Conservation (phyloP, 2,888 invertebrate species). For the Ophion obscuratus region DNA sequence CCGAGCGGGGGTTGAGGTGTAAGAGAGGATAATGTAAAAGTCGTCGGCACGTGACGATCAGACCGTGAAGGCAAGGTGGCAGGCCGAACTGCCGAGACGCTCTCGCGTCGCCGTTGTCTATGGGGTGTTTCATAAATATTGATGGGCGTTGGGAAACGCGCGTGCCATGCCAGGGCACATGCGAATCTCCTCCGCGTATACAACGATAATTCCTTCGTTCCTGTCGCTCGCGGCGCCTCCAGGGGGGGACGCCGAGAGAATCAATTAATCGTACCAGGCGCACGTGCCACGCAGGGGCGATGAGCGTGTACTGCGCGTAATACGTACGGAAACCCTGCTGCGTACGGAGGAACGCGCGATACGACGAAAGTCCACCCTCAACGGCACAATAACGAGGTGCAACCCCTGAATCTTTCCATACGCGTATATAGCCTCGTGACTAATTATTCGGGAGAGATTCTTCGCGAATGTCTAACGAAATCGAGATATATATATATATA, state of each 20-base stretch:
- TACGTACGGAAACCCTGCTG: slow-evolving; percentile 27
- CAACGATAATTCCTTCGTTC: slow-evolving; percentile 26
- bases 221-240: slow-evolving; percentile 29
- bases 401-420: neutral
- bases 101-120: slow-evolving; percentile 60
- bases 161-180: slow-evolving; percentile 19
- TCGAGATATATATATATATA: too few relatives aligned
- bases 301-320: slow-evolving; percentile 46
- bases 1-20: neutral
- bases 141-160: slow-evolving; percentile 66
- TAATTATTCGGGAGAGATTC: slow-evolving; percentile 44
- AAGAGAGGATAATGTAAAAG: slow-evolving; percentile 73
- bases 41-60: slow-evolving; percentile 79
- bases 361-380: neutral
- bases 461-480: too few relatives aligned
- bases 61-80: slow-evolving; percentile 80
- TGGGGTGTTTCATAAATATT: slow-evolving; percentile 76
- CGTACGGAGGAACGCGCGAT: too few relatives aligned
- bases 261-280: slow-evolving; percentile 61
- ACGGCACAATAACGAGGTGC: neutral
- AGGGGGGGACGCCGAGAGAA: slow-evolving; percentile 24
- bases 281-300: slow-evolving; percentile 54
- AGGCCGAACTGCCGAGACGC: slow-evolving; percentile 66
- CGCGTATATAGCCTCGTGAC: slow-evolving; percentile 12
- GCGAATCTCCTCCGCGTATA: slow-evolving; percentile 49